Evolutionary conservation across 1,140 invertebrate genomes (phyloP), one percentile per base, ranked within the genome.

Genomic region (Drosophila pallidifrons): DNA sequence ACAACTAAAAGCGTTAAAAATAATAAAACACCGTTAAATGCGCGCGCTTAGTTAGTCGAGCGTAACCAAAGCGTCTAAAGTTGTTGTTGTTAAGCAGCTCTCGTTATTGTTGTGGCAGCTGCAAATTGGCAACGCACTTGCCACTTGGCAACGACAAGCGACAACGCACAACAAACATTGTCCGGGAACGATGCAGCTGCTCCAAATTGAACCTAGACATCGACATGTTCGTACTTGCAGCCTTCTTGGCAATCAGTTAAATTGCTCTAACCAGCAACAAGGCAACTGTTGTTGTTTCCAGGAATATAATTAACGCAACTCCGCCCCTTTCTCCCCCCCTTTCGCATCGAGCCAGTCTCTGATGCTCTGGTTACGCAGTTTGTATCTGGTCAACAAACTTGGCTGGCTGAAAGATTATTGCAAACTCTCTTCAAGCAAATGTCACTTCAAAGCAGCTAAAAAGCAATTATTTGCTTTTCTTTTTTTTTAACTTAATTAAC

Each of bases 1-100:
- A 4, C 13, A 61, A 30, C 57, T 47, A 61, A 41, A 46, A 32
- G 52, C 67, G 59, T 51, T 75, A 58, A 64, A 25, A 70, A 59
- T 64, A 64, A 75, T 75, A 75, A 75, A 75, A 70, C 73, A 75
- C 73, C 59, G 73, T 75, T 75, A 75, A 75, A 65, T 59, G 60
- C 66, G 67, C 73, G 66, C 67, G 71, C 49, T 41, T 70, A 52
- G 10, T 64, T 51, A 71, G 58, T 65, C 67, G 59, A 71, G 67
- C 73, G 54, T 70, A 59, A 13, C 66, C 58, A 57, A 68, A 75
- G 25, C 57, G 49, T 25, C 47, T n/a, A n/a, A 54, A 61, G 35
- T 20, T 58, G 25, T 43, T 71, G 30, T 11, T 54, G 63, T 51
- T 66, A 41, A 38, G 43, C 46, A 45, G 57, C 59, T 51, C 57